Base-by-base conservation (phyloP, 2,888 invertebrate genomes). In the Eustalomyia histrio region DNA sequence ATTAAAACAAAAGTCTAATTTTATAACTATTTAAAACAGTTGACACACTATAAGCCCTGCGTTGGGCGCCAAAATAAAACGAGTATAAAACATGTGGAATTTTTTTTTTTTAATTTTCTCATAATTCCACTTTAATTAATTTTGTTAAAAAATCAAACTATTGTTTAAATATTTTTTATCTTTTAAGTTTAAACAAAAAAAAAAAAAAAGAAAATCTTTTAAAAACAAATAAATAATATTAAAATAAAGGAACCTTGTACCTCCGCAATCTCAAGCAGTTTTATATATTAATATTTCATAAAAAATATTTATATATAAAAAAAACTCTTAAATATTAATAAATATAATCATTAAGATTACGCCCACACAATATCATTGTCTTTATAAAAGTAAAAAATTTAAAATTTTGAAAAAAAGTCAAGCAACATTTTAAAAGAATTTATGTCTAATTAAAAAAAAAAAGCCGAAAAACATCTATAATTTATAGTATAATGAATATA, bases 221-320 rank as follows among this genome's bases (percentile, higher is more conserved):
- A n/a, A n/a, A n/a, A n/a, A n/a, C n/a, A n/a, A n/a, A n/a, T n/a
- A n/a, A 61, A 57, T 68, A 72, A 43, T 58, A 60, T 76, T 78
- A 76, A 80, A 83, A 81, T 83, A 83, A 87, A 86, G 88, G 85
- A 89, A 89, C 87, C 87, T 85, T 86, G 89, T 89, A 89, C 90
- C 89, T 89, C 88, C 87, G 85, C 84, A 85, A 76, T 84, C 86
- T 87, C 85, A 85, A 85, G 86, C 71, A 82, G 78, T 82, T 82
- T 76, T 75, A 65, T 52, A 39, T 33, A 64, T 64, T 50, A 47
- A 39, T 29, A 24, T 16, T 64, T 29, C 60, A 43, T 53, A 1
- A 76, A 73, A 18, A 12, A 63, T 33, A 68, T 67, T 58, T 39
- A 29, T 24, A 17, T 17, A 55, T 74, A 17, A 10, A 24, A 47